Base-by-base conservation (phyloP, 2,888 invertebrate genomes). In the Drosophila peninsularis region DNA sequence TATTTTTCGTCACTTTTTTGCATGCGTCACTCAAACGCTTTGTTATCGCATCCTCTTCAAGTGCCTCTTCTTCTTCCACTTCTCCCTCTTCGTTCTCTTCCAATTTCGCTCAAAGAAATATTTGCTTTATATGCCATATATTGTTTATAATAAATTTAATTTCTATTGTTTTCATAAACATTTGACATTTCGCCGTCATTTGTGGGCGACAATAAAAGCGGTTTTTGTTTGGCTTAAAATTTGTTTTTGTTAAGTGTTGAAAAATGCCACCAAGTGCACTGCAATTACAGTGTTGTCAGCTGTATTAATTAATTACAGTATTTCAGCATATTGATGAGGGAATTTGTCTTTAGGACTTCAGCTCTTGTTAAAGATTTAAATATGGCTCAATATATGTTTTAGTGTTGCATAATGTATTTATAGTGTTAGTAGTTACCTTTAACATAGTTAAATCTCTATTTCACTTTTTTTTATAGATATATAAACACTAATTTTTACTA, bases 151-250 rank as follows among this genome's bases (percentile, higher is more conserved):
- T 64, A 71, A 64, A 69, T 84, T 72, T 39, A 27, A 61, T 61
- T 67, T 52, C 75, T 75, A 88, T 82, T 82, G 76, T 75, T 69
- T 87, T 50, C 55, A 63, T 63, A 69, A 75, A 32, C 82, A 68
- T 87, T 84, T 87, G 85, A 78, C 85, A 82, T 82, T 82, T 83
- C 81, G 56, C 27, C 53, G 36, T 41, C 34, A 47, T 68, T 44
- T 24, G 53, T 67, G 55, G 55, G 55, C 52, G 37, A 30, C 60
- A 73, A 34, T 53, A 10, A 7, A 39, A 45, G 3, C 11, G 1
- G 11, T n/a, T 19, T 56, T 36, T 36, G 10, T 45, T 56, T 44
- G 53, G 11, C 30, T 30, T 39, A 1, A 30, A 19, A 9, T 19
- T 4, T n/a, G 10, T 10, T 4, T 0, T 5, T 6, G 10, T 19